Evolutionary conservation across 1,140 invertebrate species (phyloP), one percentile per base, ranked within the genome.

Genomic region (Brachionus calyciflorus): DNA sequence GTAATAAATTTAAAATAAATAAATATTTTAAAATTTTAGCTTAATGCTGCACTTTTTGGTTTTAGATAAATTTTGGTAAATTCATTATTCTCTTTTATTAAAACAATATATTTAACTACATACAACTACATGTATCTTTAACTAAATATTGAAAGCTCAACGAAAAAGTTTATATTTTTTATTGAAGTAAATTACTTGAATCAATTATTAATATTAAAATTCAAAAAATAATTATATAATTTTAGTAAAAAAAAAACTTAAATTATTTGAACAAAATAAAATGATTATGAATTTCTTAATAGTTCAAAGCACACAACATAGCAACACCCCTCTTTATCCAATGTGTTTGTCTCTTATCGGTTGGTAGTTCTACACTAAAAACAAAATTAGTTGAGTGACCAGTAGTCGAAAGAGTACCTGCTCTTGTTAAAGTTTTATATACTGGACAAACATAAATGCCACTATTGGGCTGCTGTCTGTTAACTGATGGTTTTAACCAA

Each of bases 361-460:
- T 81, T 6, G 84, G 84, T 33, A 86, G 65, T 77, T 86, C 84
- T 53, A 85, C 80, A 1, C 82, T 79, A 78, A 85, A 86, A 3
- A 86, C 84, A 81, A 85, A 86, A 81, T 86, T 86, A 10, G 85
- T 85, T 19, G 85, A 86, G 73, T 85, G 84, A 41, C 85, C 85
- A 70, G 85, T 86, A 6, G 85, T 86, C n/a, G 84, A 85, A 41
- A 85, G 70, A 1, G 84, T 85, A 85, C 85, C 85, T 63, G 85
- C 84, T 81, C 85, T 80, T 14, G 84, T 85, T 24, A 86, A 80
- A 48, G 84, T 86, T 77, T 86, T 86, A 77, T 86, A 86, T 12
- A 85, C 84, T 14, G 85, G 85, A 77, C 84, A 86, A 10, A 84
- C 82, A 69, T 86, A 86, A 33, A 85, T 80, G 0, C 83, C 83